Evolutionary conservation across 2,888 invertebrate genomes (phyloP).

Genomic region (Torymus aiolomorphi): DNA sequence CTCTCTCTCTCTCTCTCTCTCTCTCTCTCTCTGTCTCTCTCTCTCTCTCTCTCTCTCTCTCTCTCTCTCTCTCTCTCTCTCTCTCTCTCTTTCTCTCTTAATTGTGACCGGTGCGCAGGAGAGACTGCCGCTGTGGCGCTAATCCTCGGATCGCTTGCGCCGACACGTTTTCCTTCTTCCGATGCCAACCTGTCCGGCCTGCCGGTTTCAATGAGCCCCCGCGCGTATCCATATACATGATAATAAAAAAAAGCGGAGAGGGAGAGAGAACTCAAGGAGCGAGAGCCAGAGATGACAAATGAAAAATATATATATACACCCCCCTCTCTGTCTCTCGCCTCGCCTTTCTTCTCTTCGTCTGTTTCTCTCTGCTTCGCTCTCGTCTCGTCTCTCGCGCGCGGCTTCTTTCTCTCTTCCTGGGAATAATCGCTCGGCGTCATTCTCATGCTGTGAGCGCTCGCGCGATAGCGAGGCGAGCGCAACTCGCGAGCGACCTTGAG

Average conservation of each 20-base stretch:
- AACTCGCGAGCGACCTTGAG: conserved; percentile 48
- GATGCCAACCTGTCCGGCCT: neutral
- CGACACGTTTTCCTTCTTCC: conserved; percentile 37
- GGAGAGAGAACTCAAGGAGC: neutral
- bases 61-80: conserved; percentile 5
- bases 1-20: conserved; percentile 8
- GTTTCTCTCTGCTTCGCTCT: no score
- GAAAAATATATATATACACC: conserved; percentile 22
- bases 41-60: conserved; percentile 7
- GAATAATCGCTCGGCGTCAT: conserved; percentile 62
- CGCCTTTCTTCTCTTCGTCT: no score
- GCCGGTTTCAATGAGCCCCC: conserved; percentile 30
- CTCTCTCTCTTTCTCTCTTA: conserved; percentile 10
- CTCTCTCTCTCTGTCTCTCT: conserved; percentile 10
- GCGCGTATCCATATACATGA: neutral
- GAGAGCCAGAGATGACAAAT: conserved; percentile 35
- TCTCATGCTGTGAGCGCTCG: conserved; percentile 58
- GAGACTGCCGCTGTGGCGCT: conserved; percentile 10
- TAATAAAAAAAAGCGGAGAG: neutral
- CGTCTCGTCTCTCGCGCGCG: conserved; percentile 9
- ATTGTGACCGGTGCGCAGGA: neutral
- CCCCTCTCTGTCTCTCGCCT: neutral
- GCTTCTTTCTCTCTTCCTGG: conserved; percentile 57
- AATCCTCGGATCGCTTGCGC: conserved; percentile 46
- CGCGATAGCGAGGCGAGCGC: neutral